A percentile compares a stretch with the other conserved stretches of the same genome.
phyloP scores from a whole-genome alignment of 1,140 invertebrate species.

The Leptopilina boulardi region DNA sequence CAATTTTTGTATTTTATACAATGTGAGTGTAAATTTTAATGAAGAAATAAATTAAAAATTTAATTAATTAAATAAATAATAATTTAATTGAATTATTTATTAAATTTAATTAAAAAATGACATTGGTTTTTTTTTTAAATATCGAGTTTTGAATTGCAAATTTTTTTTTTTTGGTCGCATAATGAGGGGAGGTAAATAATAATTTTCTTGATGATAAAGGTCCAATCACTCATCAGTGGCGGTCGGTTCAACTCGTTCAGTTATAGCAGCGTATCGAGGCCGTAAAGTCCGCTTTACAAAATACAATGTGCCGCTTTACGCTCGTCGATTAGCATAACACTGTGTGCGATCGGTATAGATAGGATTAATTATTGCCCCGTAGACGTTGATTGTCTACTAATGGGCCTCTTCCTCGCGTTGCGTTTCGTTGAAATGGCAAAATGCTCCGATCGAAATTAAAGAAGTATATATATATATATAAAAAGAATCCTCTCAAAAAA shows the following conservation, averaged over 20 bases:
- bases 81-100: too few relatives aligned
- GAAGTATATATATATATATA: too few relatives aligned
- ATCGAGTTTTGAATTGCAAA: conserved; percentile 6
- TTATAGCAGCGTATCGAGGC: conserved; percentile 48
- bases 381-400: conserved; percentile 72
- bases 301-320: conserved; percentile 56
- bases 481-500: neutral
- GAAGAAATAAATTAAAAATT: too few relatives aligned
- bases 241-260: conserved; percentile 49
- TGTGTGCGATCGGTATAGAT: conserved; percentile 65
- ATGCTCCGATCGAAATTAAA: neutral
- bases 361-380: conserved; percentile 69
- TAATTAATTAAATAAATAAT: too few relatives aligned
- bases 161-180: conserved; percentile 37
- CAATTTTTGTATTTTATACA: too few relatives aligned
- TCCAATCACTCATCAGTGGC: conserved; percentile 56
- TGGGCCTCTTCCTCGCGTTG: conserved; percentile 67
- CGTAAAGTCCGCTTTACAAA: conserved; percentile 51
- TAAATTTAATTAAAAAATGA: neutral
- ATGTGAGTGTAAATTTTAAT: too few relatives aligned
- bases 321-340: conserved; percentile 67
- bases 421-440: conserved; percentile 38
- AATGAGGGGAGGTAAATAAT: conserved; percentile 38
- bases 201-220: conserved; percentile 45
- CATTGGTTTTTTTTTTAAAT: too few relatives aligned